Evolutionary conservation across 2,113 vertebrate genomes (phyloP).

Genomic region (Benitochromis conjunctus): DNA sequence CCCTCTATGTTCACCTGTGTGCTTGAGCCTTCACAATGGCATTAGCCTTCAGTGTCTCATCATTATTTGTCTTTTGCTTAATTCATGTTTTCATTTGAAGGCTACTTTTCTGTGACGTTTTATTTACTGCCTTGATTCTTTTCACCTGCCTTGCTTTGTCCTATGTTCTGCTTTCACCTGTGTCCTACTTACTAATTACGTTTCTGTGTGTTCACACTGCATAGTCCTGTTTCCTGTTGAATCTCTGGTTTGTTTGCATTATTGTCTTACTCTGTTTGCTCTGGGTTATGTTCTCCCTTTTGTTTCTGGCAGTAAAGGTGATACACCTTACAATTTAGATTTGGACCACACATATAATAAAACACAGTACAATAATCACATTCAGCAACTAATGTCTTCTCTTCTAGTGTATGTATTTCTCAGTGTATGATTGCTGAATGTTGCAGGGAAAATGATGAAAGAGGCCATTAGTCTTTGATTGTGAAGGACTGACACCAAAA

Average conservation of each 20-base stretch:
- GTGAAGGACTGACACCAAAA: not conserved
- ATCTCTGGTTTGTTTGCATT: not conserved
- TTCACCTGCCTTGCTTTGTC: not conserved
- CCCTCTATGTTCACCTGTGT: not conserved
- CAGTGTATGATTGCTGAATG: not conserved
- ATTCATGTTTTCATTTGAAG: too few species aligned
- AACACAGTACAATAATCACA: not conserved
- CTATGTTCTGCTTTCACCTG: not conserved
- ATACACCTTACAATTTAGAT: not conserved
- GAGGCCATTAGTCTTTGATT: not conserved
- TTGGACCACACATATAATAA: not conserved
- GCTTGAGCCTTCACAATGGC: not conserved
- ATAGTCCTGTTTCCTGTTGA: not conserved
- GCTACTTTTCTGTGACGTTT: too few species aligned
- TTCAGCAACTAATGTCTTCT: not conserved
- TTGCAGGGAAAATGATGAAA: not conserved
- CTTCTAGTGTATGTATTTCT: not conserved
- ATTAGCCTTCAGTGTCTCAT: not conserved
- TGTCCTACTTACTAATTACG: not conserved
- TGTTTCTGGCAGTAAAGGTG: not conserved
- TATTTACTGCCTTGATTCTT: not conserved
- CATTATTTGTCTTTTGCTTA: not conserved
- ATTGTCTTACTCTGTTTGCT: not conserved
- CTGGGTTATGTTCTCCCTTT: not conserved
- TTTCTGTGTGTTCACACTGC: not conserved